phyloP scores from a whole-genome alignment of 2,888 invertebrate species.

The Caenorhabditis sp. region DNA sequence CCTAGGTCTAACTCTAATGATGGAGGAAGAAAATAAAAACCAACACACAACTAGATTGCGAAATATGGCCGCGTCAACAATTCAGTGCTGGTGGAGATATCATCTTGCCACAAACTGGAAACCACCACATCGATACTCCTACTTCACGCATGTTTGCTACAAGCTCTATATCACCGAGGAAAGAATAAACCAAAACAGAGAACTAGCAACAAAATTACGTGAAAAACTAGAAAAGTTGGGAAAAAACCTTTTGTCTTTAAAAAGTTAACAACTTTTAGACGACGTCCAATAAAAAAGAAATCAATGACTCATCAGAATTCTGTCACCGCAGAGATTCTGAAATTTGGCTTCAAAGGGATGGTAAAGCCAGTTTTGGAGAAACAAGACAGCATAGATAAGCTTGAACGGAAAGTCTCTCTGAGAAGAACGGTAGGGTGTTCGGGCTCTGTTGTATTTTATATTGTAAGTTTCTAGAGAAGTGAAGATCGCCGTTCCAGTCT shows the following conservation, averaged over 20 bases:
- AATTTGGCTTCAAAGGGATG: slow-evolving; percentile 49
- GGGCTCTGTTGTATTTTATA: background rate
- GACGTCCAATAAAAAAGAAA: slow-evolving; percentile 57
- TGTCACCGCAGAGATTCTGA: slow-evolving; percentile 54
- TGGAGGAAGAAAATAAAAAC: slow-evolving; percentile 76
- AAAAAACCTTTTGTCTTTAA: too few relatives aligned
- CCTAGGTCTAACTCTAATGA: slow-evolving; percentile 74
- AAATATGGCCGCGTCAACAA: slow-evolving; percentile 75
- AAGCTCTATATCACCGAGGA: slow-evolving; percentile 75
- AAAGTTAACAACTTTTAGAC: slow-evolving; percentile 16
- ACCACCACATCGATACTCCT: slow-evolving; percentile 55
- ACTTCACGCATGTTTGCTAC: slow-evolving; percentile 72
- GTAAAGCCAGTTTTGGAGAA: slow-evolving; percentile 52
- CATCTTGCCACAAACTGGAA: slow-evolving; percentile 65
- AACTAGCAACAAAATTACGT: slow-evolving; percentile 64
- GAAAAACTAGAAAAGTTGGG: slow-evolving; percentile 66
- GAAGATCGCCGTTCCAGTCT: slow-evolving; percentile 51
- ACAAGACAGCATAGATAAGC: slow-evolving; percentile 47
- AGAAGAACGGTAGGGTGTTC: slow-evolving; percentile 49
- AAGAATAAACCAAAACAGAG: slow-evolving; percentile 69
- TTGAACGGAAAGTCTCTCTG: slow-evolving; percentile 35
- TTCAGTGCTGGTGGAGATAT: slow-evolving; percentile 76
- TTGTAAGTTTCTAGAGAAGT: slow-evolving; percentile 51
- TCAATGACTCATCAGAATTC: slow-evolving; percentile 57
- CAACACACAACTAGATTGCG: slow-evolving; percentile 71